Conservation (phyloP, 2,797 vertebrate genomes). For the Anas bernieri region DNA sequence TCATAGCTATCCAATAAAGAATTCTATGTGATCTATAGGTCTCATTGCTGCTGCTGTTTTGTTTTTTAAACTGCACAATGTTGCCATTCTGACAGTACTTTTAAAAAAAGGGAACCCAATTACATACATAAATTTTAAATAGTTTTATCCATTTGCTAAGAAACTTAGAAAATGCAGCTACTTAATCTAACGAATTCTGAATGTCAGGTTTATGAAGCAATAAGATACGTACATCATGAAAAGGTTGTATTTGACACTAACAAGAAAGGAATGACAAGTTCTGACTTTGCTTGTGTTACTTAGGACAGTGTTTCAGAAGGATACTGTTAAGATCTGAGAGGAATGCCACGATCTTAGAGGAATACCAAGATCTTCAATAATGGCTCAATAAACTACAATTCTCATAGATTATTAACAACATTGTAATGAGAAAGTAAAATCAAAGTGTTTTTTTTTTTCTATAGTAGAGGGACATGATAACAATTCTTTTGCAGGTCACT, state of each 20-base stretch:
- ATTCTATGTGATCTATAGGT: neutral
- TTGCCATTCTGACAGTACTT: neutral
- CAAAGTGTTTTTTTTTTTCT: neutral
- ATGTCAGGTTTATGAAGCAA: neutral
- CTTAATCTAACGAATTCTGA: neutral
- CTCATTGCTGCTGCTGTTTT: neutral
- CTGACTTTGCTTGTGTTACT: neutral
- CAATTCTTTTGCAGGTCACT: neutral
- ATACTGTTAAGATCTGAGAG: neutral
- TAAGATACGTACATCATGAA: neutral
- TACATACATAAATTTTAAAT: neutral
- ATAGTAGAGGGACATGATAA: neutral
- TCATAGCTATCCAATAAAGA: neutral
- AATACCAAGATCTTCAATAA: neutral
- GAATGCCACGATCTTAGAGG: neutral
- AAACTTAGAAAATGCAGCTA: neutral
- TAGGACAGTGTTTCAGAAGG: neutral
- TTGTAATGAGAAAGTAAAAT: neutral
- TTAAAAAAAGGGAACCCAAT: neutral
- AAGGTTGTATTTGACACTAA: neutral
- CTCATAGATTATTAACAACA: neutral
- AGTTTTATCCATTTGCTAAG: neutral
- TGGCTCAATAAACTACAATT: neutral
- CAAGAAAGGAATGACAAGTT: neutral
- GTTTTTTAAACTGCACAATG: neutral